Evolutionary conservation across 2,797 vertebrate species (phyloP).

Genomic region (Eulemur mongoz): DNA sequence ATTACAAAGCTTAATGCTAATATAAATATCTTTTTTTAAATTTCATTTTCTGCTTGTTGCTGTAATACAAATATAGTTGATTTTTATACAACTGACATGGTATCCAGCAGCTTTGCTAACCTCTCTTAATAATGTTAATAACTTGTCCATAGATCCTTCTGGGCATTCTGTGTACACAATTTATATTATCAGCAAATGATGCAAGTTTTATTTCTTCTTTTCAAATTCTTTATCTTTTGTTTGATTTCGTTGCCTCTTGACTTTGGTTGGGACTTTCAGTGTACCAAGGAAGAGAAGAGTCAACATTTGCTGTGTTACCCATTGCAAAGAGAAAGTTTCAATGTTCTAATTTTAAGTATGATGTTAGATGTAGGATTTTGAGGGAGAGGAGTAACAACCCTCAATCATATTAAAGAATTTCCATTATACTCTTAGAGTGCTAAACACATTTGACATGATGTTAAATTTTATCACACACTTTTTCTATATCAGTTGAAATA

Average conservation of each 20-base stretch:
- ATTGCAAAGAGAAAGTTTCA: not conserved
- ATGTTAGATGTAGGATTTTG: not conserved
- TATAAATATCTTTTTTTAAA: not conserved
- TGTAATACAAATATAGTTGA: not conserved
- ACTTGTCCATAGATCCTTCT: not conserved
- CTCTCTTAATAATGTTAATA: not conserved
- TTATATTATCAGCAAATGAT: not conserved
- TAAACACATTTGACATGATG: not conserved
- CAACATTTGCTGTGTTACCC: not conserved
- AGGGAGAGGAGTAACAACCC: not conserved
- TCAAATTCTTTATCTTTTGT: not conserved
- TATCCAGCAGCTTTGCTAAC: not conserved
- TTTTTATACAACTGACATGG: not conserved
- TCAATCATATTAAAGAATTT: not conserved
- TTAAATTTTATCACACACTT: not conserved
- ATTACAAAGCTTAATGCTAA: not conserved
- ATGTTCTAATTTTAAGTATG: not conserved
- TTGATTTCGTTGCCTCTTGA: not conserved
- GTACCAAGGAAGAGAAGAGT: not conserved
- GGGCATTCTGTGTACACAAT: not conserved
- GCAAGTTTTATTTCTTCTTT: not conserved
- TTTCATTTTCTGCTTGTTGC: not conserved
- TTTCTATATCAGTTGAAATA: not conserved
- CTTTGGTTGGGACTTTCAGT: not conserved
- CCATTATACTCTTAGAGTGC: not conserved